phyloP scores from a whole-genome alignment of 2,113 vertebrate genomes.

The Murina feae region DNA sequence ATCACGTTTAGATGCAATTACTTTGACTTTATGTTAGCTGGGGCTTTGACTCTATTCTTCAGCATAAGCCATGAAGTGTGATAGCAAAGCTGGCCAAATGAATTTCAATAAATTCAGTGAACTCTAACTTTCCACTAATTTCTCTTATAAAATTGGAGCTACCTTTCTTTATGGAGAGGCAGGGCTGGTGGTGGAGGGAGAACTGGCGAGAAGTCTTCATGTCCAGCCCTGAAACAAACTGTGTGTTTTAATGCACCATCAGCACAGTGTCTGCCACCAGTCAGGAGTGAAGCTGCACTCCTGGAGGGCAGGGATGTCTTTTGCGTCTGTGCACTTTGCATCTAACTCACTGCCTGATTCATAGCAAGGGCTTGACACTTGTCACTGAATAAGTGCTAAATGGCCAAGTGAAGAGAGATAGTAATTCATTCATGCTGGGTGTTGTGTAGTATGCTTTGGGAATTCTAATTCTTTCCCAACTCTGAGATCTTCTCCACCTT shows the following conservation, averaged over 20 bases:
- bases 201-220: neutral
- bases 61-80: neutral
- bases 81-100: neutral
- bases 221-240: neutral
- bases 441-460: neutral
- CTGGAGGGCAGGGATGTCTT: neutral
- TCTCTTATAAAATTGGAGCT: neutral
- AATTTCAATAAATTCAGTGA: neutral
- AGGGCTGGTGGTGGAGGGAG: fast-evolving
- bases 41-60: neutral
- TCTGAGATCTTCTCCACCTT: neutral
- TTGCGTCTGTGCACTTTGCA: neutral
- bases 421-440: neutral
- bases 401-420: neutral
- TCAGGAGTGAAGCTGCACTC: neutral
- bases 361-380: neutral
- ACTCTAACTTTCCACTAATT: neutral
- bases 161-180: neutral
- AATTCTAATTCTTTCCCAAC: neutral
- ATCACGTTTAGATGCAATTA: neutral
- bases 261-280: neutral
- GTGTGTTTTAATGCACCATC: neutral
- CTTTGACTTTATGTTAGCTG: neutral
- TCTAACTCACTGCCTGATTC: neutral
- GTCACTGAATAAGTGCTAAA: neutral